Conservation (phyloP, 2,888 invertebrate genomes). For the Scaptomyza caliginosa region DNA sequence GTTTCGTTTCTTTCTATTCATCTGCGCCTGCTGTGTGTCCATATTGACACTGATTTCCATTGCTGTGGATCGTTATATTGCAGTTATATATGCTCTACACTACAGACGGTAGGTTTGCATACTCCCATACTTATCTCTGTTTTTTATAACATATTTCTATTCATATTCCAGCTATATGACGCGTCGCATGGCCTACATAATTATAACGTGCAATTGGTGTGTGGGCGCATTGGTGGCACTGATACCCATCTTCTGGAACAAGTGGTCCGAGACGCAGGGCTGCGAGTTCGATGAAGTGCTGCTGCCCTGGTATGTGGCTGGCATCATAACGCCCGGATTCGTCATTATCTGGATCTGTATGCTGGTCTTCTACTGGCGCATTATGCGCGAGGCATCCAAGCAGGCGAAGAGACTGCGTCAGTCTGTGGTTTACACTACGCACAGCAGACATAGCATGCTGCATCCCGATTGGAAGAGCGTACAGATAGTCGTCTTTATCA, state of each 20-base stretch:
- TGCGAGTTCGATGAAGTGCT: slow-evolving; percentile 90
- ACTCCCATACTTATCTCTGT: no score
- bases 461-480: slow-evolving; percentile 90
- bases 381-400: slow-evolving; percentile 90
- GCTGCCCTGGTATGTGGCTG: slow-evolving; percentile 84
- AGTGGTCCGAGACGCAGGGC: slow-evolving; percentile 86
- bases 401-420: slow-evolving; percentile 89
- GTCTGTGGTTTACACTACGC: slow-evolving; percentile 85
- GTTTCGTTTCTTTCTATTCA: slow-evolving; percentile 89
- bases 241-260: slow-evolving; percentile 91
- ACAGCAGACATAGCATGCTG: slow-evolving; percentile 66
- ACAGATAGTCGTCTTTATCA: slow-evolving; percentile 91
- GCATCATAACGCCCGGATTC: slow-evolving; percentile 89
- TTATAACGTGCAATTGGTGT: slow-evolving; percentile 89
- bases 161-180: slow-evolving; percentile 86
- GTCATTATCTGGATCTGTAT: slow-evolving; percentile 90
- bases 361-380: slow-evolving; percentile 90
- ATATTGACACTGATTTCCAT: slow-evolving; percentile 91
- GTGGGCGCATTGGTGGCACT: slow-evolving; percentile 88
- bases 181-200: slow-evolving; percentile 87
- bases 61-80: slow-evolving; percentile 91
- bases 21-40: slow-evolving; percentile 91
- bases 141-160: background rate
- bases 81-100: slow-evolving; percentile 91
- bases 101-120: slow-evolving; percentile 86